Conservation (phyloP, 1,140 invertebrate species). For the Episyrphus balteatus region DNA sequence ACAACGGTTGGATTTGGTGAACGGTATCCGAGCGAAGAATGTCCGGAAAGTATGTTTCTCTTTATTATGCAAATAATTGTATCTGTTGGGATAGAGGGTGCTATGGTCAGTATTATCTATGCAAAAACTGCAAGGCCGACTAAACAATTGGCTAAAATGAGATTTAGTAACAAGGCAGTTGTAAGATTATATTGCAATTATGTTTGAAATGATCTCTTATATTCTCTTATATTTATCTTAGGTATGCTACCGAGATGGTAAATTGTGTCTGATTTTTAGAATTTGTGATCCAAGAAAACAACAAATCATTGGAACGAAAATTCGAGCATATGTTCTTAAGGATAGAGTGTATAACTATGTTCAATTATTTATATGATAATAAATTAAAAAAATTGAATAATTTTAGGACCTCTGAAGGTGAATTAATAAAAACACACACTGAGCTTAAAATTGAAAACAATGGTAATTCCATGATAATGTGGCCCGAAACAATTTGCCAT, state of each 20-base stretch:
- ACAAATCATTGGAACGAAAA: conserved; percentile 45
- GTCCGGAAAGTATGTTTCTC: conserved; percentile 70
- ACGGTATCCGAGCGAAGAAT: conserved; percentile 71
- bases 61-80: conserved; percentile 47
- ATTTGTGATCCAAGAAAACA: conserved; percentile 46
- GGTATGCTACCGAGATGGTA: conserved; percentile 49
- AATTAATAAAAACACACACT: conserved; percentile 22
- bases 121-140: conserved; percentile 47
- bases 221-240: conserved; percentile 17
- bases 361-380: not conserved
- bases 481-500: conserved; percentile 53
- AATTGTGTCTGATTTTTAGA: conserved; percentile 48
- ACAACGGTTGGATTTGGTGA: conserved; percentile 58
- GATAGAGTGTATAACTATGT: conserved; percentile 25
- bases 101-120: conserved; percentile 47
- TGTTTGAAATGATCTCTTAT: not conserved
- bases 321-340: conserved; percentile 46
- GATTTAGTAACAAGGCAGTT: conserved; percentile 49
- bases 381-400: not conserved
- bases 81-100: conserved; percentile 45
- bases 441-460: conserved; percentile 32
- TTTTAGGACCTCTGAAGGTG: conserved; percentile 27
- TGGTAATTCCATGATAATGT: conserved; percentile 43
- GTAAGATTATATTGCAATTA: conserved; percentile 31
- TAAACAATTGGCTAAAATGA: conserved; percentile 39